Percentiles rank a stretch among this genome's conserved stretches.
Evolutionary conservation across 2,888 invertebrate genomes (phyloP).

Genomic region (Drosophila robusta): DNA sequence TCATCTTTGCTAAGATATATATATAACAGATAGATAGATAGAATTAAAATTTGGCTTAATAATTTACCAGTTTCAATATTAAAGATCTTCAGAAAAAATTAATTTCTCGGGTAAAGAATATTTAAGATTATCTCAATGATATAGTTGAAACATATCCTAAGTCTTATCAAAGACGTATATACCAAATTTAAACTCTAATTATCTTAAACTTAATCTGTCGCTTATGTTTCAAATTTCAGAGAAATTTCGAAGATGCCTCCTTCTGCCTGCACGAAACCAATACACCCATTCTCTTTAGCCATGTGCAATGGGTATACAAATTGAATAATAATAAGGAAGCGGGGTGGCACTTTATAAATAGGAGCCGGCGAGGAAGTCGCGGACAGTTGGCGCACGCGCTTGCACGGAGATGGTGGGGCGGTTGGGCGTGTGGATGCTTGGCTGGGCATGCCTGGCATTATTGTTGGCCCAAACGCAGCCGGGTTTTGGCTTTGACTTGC

Average conservation of each 20-base stretch:
- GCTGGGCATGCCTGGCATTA: conserved; percentile 1
- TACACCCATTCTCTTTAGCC: background rate
- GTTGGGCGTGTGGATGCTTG: background rate
- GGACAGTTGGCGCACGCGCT: conserved; percentile 26
- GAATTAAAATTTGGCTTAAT: too few relatives aligned
- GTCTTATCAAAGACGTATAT: too few relatives aligned
- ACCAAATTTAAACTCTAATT: too few relatives aligned
- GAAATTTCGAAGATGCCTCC: background rate
- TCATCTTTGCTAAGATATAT: too few relatives aligned
- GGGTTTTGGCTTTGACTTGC: background rate
- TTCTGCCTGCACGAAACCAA: background rate
- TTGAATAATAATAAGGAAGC: background rate
- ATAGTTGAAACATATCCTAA: too few relatives aligned
- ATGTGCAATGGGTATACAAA: background rate
- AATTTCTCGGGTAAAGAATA: too few relatives aligned
- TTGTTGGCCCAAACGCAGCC: conserved; percentile 1
- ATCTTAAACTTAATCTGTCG: too few relatives aligned
- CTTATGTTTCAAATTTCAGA: too few relatives aligned
- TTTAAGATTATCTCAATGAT: too few relatives aligned
- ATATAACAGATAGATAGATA: too few relatives aligned
- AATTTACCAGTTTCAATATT: too few relatives aligned
- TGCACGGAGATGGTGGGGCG: conserved; percentile 30
- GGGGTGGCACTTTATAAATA: conserved; percentile 10
- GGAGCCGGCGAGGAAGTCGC: conserved; percentile 1
- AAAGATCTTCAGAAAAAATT: background rate